Conservation (phyloP, 2,797 vertebrate genomes). For the Lithobates pipiens region DNA sequence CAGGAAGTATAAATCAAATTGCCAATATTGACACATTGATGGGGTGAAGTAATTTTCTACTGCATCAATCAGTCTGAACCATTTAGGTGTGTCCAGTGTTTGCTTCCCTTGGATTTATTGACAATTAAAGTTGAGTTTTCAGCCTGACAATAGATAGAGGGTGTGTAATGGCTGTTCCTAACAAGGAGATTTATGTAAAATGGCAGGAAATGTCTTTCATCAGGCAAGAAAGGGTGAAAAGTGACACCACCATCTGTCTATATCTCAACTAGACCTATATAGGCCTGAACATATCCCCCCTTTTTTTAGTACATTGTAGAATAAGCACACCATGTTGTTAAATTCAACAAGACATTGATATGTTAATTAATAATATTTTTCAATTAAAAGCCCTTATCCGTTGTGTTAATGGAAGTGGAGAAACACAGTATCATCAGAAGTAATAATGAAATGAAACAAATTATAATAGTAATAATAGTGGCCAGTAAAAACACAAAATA, state of each 20-base stretch:
- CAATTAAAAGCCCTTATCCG: too few relatives aligned
- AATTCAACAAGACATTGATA: too few relatives aligned
- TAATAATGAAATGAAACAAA: too few relatives aligned
- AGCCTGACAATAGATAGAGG: background rate
- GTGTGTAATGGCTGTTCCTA: too few relatives aligned
- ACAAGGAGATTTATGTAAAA: background rate
- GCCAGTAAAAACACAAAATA: too few relatives aligned
- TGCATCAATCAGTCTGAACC: background rate
- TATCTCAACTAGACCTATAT: background rate
- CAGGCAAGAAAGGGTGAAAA: background rate
- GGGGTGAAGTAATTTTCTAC: background rate
- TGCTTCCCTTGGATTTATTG: background rate
- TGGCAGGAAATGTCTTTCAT: background rate
- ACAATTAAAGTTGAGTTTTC: background rate
- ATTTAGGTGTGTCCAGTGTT: background rate
- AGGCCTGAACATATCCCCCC: too few relatives aligned
- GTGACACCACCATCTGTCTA: background rate
- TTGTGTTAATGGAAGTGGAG: too few relatives aligned
- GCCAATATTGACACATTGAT: constrained; percentile 15
- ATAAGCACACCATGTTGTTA: too few relatives aligned
- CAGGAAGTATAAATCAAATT: constrained; percentile 15
- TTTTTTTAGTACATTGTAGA: too few relatives aligned
- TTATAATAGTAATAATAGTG: too few relatives aligned
- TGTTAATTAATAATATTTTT: too few relatives aligned
- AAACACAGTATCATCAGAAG: too few relatives aligned